These are phyloP conservation scores for Scaptomyza polygonia DNA, from an alignment of 2,888 invertebrate species.

Conservation along the genomic window DNA sequence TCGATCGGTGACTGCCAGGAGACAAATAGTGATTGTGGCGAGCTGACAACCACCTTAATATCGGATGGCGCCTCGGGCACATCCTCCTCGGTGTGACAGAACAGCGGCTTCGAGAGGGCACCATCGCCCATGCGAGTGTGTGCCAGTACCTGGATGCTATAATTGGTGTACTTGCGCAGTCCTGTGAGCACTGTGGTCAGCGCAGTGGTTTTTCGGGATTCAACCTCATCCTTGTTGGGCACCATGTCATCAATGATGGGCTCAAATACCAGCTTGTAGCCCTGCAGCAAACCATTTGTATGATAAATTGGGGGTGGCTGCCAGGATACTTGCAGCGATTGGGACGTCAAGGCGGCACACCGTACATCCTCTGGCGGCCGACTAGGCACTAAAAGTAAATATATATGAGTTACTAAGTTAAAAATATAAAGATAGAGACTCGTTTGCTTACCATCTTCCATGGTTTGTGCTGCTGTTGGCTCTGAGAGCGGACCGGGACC, in stretches of 20 bases:
- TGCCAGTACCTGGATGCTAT: slow-evolving; percentile 91
- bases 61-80: slow-evolving; percentile 92
- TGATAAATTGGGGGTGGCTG: slow-evolving; percentile 90
- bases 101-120: slow-evolving; percentile 87
- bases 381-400: slow-evolving; percentile 88
- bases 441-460: slow-evolving; percentile 88
- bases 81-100: slow-evolving; percentile 92
- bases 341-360: slow-evolving; percentile 90
- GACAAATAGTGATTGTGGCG: slow-evolving; percentile 89
- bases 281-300: slow-evolving; percentile 91
- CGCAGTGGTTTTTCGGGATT: slow-evolving; percentile 88
- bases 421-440: not conserved
- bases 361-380: slow-evolving; percentile 91
- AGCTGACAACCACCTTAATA: slow-evolving; percentile 91
- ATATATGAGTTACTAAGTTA: not conserved
- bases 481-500: slow-evolving; percentile 90
- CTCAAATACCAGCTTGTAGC: slow-evolving; percentile 89
- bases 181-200: slow-evolving; percentile 89
- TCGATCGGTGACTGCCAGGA: slow-evolving; percentile 91
- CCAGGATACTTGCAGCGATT: slow-evolving; percentile 92
- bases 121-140: slow-evolving; percentile 92
- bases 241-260: slow-evolving; percentile 86
- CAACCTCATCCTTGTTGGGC: slow-evolving; percentile 86
- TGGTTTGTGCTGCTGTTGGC: slow-evolving; percentile 88
- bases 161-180: slow-evolving; percentile 91